These are phyloP conservation scores for Chlorodrepanis virens DNA, from an alignment of 2,113 vertebrate species.

Conservation along the genomic window DNA sequence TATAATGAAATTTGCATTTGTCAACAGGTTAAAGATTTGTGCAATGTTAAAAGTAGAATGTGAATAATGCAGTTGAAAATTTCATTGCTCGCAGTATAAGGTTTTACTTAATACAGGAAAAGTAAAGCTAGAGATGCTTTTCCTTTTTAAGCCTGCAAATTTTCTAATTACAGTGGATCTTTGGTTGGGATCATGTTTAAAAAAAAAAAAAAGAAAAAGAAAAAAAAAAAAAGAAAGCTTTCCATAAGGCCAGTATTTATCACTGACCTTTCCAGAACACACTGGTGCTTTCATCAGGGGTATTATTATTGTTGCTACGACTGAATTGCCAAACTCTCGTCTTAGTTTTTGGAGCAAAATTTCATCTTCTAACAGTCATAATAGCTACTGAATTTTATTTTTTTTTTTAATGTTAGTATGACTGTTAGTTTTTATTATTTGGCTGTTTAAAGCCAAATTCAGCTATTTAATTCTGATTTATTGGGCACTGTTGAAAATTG, in stretches of 20 bases:
- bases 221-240: slow-evolving; percentile 31
- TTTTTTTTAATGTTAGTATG: slow-evolving; percentile 63
- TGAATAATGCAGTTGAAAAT: slow-evolving; percentile 63
- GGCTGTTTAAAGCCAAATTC: slow-evolving; percentile 81
- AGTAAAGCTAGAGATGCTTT: slow-evolving; percentile 61
- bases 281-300: slow-evolving; percentile 74
- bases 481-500: slow-evolving; percentile 72
- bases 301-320: slow-evolving; percentile 56
- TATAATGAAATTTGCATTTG: slow-evolving; percentile 10
- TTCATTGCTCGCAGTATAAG: slow-evolving; percentile 73
- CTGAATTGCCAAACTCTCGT: slow-evolving; percentile 74
- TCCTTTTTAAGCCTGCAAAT: slow-evolving; percentile 70
- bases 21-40: slow-evolving; percentile 47
- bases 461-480: slow-evolving; percentile 73
- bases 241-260: slow-evolving; percentile 59
- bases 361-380: slow-evolving; percentile 57
- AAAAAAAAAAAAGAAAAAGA: neutral
- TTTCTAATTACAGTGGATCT: slow-evolving; percentile 72
- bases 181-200: slow-evolving; percentile 67
- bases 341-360: slow-evolving; percentile 60
- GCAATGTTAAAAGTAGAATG: slow-evolving; percentile 65
- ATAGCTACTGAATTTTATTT: slow-evolving; percentile 59
- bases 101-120: slow-evolving; percentile 67
- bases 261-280: slow-evolving; percentile 53
- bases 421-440: slow-evolving; percentile 73